phyloP scores from a whole-genome alignment of 2,797 vertebrate genomes.

The Ctenosaura bakeri region DNA sequence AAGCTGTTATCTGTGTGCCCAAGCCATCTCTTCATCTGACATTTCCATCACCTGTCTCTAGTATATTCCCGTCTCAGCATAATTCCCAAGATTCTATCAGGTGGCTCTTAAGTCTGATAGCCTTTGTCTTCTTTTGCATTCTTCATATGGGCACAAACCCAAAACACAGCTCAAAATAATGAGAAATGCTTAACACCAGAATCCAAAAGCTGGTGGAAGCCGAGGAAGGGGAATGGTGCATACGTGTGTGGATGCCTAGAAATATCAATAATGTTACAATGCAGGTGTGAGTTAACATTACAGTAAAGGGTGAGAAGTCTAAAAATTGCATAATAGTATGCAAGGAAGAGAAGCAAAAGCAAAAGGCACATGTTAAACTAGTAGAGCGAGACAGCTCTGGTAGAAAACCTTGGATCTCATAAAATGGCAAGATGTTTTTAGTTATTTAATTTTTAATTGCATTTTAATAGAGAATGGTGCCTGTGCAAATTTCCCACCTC shows the following conservation, averaged over 20 bases:
- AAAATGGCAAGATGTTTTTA: neutral
- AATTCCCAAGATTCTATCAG: slow-evolving; percentile 29
- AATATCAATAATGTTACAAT: neutral
- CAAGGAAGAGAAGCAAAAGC: neutral
- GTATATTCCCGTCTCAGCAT: slow-evolving; percentile 48
- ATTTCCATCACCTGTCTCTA: slow-evolving; percentile 58
- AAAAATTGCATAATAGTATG: neutral
- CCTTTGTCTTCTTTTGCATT: neutral
- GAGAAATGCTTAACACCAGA: slow-evolving; percentile 30
- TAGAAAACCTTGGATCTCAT: neutral
- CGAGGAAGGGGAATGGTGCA: slow-evolving; percentile 4
- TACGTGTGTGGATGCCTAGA: neutral
- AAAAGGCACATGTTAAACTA: neutral
- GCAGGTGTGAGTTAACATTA: slow-evolving; percentile 6
- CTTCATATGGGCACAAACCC: neutral
- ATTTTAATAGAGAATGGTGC: neutral
- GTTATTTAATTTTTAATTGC: too few relatives aligned
- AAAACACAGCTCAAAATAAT: slow-evolving; percentile 24
- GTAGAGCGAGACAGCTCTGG: neutral
- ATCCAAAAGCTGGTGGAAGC: neutral
- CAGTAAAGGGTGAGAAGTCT: slow-evolving; percentile 17
- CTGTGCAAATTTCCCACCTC: neutral
- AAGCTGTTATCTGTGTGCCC: slow-evolving; percentile 49
- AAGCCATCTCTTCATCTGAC: slow-evolving; percentile 53
- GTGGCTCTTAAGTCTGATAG: slow-evolving; percentile 28